These are phyloP conservation scores for Lepisosteus osseus DNA, from an alignment of 2,113 vertebrate species.

Conservation along the genomic window DNA sequence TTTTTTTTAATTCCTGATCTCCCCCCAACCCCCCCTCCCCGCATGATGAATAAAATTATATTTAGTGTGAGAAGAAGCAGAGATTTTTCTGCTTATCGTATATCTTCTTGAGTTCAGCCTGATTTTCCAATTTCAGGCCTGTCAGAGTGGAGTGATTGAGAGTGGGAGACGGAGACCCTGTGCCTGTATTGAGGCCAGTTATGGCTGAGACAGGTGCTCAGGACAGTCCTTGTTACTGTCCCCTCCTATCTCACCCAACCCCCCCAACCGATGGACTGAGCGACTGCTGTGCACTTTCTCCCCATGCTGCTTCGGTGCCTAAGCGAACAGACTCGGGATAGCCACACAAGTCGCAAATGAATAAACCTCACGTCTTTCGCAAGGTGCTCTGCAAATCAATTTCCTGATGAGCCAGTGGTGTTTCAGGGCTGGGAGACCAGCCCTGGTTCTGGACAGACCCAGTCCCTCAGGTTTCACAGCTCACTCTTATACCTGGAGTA, in stretches of 20 bases:
- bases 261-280: conserved; percentile 20
- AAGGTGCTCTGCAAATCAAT: background rate
- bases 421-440: too few species aligned
- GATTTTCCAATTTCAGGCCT: conserved; percentile 49
- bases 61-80: conserved; percentile 4
- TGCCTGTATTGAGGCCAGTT: conserved; percentile 32
- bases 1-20: background rate
- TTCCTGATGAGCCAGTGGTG: background rate
- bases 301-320: background rate
- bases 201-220: conserved; percentile 21
- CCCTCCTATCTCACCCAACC: conserved; percentile 4
- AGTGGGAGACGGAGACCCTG: conserved; percentile 36
- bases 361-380: background rate
- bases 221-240: conserved; percentile 31
- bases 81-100: conserved; percentile 37
- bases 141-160: conserved; percentile 47
- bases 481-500: too few species aligned
- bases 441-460: too few species aligned
- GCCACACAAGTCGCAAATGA: conserved; percentile 12
- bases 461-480: too few species aligned
- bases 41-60: background rate
- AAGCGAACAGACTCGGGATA: background rate
- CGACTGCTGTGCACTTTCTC: background rate
- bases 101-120: conserved; percentile 43
- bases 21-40: background rate